Conservation (phyloP, 2,797 vertebrate genomes). For the Aphelocoma californica region DNA sequence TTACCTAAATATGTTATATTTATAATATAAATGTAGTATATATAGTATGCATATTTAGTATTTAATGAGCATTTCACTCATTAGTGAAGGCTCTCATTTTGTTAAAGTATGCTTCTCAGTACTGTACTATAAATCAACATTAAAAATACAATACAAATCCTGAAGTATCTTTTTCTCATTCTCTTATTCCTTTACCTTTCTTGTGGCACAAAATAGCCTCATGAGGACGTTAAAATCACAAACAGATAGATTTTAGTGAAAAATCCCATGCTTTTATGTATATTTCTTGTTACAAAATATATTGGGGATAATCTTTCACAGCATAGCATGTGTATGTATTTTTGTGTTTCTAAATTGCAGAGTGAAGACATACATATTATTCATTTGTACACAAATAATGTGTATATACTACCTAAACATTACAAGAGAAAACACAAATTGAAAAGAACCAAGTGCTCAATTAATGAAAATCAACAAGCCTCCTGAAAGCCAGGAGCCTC, state of each 20-base stretch:
- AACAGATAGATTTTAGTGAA: neutral
- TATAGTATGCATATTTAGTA: neutral
- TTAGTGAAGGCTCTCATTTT: neutral
- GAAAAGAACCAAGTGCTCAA: neutral
- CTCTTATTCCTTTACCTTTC: neutral
- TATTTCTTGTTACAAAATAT: neutral
- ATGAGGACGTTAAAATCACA: neutral
- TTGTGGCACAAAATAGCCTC: neutral
- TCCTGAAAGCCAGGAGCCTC: neutral
- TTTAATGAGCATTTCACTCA: neutral
- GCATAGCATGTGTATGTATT: neutral
- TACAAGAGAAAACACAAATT: neutral
- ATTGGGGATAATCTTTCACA: neutral
- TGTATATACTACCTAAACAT: neutral
- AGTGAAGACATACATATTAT: neutral
- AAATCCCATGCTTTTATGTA: neutral
- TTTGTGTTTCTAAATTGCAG: neutral
- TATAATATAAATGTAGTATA: neutral
- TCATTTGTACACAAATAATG: neutral
- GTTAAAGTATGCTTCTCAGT: neutral
- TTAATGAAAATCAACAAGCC: neutral
- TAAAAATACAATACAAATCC: neutral
- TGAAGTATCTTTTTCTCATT: neutral
- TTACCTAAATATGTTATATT: neutral
- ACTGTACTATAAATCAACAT: neutral